Conservation (phyloP, 2,888 invertebrate genomes). For the Steinernema hermaphroditum region DNA sequence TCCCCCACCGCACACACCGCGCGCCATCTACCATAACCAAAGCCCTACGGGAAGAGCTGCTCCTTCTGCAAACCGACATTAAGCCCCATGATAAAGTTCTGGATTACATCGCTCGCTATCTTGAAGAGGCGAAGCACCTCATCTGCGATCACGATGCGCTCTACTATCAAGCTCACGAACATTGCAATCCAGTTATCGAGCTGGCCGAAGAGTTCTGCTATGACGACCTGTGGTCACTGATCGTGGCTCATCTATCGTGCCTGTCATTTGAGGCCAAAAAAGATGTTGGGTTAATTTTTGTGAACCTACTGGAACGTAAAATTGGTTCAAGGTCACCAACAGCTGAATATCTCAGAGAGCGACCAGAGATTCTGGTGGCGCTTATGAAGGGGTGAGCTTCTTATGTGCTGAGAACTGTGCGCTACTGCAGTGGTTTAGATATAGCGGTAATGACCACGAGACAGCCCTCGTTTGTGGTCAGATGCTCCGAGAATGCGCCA, state of each 20-base stretch:
- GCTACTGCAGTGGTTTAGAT: not conserved
- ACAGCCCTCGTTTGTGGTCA: constrained; percentile 19
- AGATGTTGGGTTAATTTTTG: constrained; percentile 6
- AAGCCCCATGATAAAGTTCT: not conserved
- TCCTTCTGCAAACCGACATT: constrained; percentile 16
- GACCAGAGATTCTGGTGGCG: constrained; percentile 6
- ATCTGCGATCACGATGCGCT: constrained; percentile 24
- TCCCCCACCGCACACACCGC: not conserved
- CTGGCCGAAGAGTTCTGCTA: constrained; percentile 26
- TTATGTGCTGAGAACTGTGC: not conserved
- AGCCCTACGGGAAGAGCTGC: constrained; percentile 11
- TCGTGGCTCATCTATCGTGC: not conserved
- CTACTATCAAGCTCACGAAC: not conserved
- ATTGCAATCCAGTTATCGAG: constrained; percentile 2
- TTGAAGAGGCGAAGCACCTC: constrained; percentile 18
- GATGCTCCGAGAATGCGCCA: constrained; percentile 13
- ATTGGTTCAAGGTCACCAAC: constrained; percentile 4
- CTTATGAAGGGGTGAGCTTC: not conserved
- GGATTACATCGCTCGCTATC: constrained; percentile 2
- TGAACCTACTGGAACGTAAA: constrained; percentile 6
- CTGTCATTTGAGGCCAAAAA: constrained; percentile 18
- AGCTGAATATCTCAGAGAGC: not conserved
- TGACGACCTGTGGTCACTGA: constrained; percentile 24
- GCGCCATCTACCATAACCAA: not conserved
- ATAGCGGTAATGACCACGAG: not conserved